phyloP scores from a whole-genome alignment of 2,888 invertebrate genomes.

The Brachyptera putata region DNA sequence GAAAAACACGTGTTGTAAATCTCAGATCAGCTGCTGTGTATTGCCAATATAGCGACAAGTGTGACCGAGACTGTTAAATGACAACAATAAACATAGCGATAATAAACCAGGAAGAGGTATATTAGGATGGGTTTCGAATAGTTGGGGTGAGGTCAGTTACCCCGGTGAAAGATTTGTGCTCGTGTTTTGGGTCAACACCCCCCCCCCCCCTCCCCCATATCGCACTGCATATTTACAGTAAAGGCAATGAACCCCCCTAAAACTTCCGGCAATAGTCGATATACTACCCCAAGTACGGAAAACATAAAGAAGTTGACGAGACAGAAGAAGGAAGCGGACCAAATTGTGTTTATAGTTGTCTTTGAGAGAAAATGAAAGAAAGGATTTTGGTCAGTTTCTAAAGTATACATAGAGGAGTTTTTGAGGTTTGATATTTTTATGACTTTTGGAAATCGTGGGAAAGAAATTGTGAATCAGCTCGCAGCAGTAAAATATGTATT shows the following conservation, averaged over 20 bases:
- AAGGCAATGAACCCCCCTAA: conserved; percentile 4
- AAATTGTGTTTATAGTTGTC: conserved; percentile 5
- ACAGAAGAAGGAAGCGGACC: background rate
- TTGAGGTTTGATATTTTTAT: conserved; percentile 10
- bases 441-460: conserved; percentile 16
- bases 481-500: conserved; percentile 12
- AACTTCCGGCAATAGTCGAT: conserved; percentile 12
- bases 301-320: conserved; percentile 2
- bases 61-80: conserved; percentile 12
- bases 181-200: conserved; percentile 6
- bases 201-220: too few species aligned
- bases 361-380: conserved; percentile 4
- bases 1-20: conserved; percentile 1
- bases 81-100: conserved; percentile 1
- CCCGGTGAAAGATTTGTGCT: background rate
- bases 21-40: conserved; percentile 12
- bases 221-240: background rate
- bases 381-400: conserved; percentile 9
- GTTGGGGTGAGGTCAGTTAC: background rate
- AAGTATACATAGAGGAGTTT: background rate
- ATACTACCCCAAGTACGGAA: background rate
- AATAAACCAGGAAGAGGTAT: conserved; percentile 12
- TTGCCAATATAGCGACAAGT: conserved; percentile 16
- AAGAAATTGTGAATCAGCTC: conserved; percentile 6
- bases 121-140: too few species aligned